Base-by-base conservation (phyloP, 2,797 vertebrate species). In the Okamejei kenojei region DNA sequence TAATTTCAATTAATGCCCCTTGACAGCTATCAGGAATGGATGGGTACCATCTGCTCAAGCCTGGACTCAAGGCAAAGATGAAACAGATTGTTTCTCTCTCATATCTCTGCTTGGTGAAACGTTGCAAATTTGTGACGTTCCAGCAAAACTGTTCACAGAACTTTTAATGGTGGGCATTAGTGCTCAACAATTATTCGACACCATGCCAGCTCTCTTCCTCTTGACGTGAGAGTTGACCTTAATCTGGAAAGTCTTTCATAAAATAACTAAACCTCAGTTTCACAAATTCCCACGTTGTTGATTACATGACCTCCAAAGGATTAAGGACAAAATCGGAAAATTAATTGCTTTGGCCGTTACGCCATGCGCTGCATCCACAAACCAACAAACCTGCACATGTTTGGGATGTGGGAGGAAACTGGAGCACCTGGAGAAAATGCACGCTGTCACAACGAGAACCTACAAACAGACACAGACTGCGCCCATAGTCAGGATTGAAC, bases 1-100 rank as follows among this genome's bases (percentile, higher is more conserved):
- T 88, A 65, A 88, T 68, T 88, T 88, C 84, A 88, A 68, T 88
- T 88, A 88, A 35, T 1, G 63, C 84, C 21, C 32, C 82, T 61
- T 19, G 82, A 86, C 13, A 86, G 82, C 82, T 86, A 86, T 86
- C 63, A 86, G 58, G 15, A 68, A 88, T 61, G 65, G 21, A 15
- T 63, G 29, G n/a, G 84, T 21, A 17, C 61, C 84, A 88, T 88
- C 84, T 88, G 84, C 65, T 68, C n/a, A 1, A 7, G 26, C 58
- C 17, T n/a, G 58, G 54, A 63, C 58, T 84, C 81, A 84, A 58
- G 84, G n/a, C 17, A 73, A 88, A 2, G 61, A 65, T 88, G 65
- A 88, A 23, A 68, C 17, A 17, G 61, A 17, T 17, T 1, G 65
- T 7, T 21, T 63, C 0, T 32, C 32, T 32, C 17, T 35, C 13